phyloP scores from a whole-genome alignment of 2,797 vertebrate species.

The Sciurus vulgaris region DNA sequence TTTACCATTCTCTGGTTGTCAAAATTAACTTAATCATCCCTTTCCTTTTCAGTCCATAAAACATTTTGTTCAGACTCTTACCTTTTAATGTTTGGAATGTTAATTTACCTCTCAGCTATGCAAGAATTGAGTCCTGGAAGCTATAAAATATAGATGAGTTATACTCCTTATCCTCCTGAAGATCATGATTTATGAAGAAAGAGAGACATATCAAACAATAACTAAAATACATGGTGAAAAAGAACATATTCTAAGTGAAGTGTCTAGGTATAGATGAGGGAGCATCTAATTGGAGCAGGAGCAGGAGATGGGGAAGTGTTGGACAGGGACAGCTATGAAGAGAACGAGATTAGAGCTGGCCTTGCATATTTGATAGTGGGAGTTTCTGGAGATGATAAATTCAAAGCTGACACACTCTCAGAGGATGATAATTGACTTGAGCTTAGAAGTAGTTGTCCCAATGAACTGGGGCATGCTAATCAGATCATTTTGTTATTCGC shows the following conservation, averaged over 20 bases:
- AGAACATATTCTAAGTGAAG: not conserved
- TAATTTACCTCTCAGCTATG: not conserved
- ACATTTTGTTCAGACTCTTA: not conserved
- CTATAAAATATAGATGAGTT: not conserved
- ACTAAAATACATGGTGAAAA: not conserved
- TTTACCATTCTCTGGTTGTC: not conserved
- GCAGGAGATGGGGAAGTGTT: not conserved
- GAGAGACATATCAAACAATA: not conserved
- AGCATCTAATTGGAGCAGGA: not conserved
- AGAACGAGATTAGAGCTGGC: not conserved
- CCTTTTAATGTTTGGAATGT: not conserved
- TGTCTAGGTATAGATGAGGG: not conserved
- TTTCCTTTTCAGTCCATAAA: not conserved
- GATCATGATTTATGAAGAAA: not conserved
- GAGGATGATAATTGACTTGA: not conserved
- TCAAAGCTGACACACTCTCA: not conserved
- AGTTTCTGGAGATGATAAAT: not conserved
- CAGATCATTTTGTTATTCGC: not conserved
- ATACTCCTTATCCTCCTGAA: not conserved
- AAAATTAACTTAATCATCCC: not conserved
- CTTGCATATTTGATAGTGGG: not conserved
- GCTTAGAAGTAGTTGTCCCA: not conserved
- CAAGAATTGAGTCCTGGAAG: not conserved
- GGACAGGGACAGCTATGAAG: not conserved
- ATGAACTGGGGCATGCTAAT: fast-evolving